Evolutionary conservation across 2,113 vertebrate species (phyloP).

Genomic region (Indicator maculatus): DNA sequence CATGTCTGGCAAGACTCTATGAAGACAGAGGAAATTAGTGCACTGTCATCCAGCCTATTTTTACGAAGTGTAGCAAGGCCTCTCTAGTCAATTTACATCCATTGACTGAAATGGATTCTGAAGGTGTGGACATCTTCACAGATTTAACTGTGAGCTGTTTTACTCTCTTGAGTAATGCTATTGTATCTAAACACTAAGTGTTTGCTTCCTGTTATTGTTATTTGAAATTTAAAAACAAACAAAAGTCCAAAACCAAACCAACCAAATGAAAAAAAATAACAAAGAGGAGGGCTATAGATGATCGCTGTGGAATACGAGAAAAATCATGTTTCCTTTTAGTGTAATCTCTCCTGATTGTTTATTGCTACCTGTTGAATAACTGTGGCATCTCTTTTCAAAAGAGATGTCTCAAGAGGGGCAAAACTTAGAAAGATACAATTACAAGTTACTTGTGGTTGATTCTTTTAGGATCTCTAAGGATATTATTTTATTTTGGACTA

Average conservation of each 20-base stretch:
- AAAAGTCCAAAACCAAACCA: not conserved
- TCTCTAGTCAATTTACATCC: not conserved
- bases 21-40: slow-evolving; percentile 2
- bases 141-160: not conserved
- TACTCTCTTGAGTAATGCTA: not conserved
- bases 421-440: not conserved
- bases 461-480: not conserved
- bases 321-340: not conserved
- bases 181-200: not conserved
- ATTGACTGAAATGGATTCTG: not conserved
- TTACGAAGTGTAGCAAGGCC: not conserved
- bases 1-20: not conserved
- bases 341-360: not conserved
- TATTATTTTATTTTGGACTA: not conserved
- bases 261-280: not conserved
- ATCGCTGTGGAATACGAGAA: not conserved
- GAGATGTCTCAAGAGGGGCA: not conserved
- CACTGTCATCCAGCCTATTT: not conserved
- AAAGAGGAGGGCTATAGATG: not conserved
- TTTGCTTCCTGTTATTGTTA: not conserved
- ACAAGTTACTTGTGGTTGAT: not conserved
- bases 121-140: not conserved
- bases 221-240: not conserved
- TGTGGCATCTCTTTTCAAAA: not conserved
- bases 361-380: not conserved